Conservation (phyloP, 2,113 vertebrate species). For the Stigmatopora argus region DNA sequence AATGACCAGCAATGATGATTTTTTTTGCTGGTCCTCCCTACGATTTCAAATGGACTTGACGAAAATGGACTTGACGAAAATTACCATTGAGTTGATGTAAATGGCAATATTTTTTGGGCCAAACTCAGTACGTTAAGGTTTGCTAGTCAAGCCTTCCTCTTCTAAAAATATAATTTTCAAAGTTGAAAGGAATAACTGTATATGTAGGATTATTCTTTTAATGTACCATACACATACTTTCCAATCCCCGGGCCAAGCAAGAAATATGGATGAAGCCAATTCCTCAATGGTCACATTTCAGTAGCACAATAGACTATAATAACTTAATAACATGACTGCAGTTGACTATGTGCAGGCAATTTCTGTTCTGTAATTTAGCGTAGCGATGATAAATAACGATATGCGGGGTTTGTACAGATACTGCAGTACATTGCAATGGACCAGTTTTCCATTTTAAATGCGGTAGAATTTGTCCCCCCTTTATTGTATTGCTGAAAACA, state of each 20-base stretch:
- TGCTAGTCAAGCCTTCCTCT: too few relatives aligned
- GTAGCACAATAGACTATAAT: neutral
- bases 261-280: neutral
- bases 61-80: too few relatives aligned
- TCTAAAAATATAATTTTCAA: too few relatives aligned
- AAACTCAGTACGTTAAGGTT: too few relatives aligned
- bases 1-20: too few relatives aligned
- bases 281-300: neutral
- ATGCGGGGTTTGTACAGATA: neutral
- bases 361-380: conserved; percentile 10
- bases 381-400: conserved; percentile 6
- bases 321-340: neutral
- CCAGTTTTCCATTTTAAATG: conserved; percentile 18
- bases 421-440: conserved; percentile 1
- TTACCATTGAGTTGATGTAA: too few relatives aligned
- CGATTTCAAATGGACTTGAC: too few relatives aligned
- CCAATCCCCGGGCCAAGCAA: neutral
- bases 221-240: neutral
- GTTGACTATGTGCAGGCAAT: neutral
- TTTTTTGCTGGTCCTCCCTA: too few relatives aligned
- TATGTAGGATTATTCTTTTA: neutral
- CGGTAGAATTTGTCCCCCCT: neutral
- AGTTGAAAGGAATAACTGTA: too few relatives aligned
- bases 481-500: neutral
- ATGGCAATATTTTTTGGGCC: too few relatives aligned